Base-by-base conservation (phyloP, 2,797 vertebrate genomes). In the Heteromormyrus szaboi region DNA sequence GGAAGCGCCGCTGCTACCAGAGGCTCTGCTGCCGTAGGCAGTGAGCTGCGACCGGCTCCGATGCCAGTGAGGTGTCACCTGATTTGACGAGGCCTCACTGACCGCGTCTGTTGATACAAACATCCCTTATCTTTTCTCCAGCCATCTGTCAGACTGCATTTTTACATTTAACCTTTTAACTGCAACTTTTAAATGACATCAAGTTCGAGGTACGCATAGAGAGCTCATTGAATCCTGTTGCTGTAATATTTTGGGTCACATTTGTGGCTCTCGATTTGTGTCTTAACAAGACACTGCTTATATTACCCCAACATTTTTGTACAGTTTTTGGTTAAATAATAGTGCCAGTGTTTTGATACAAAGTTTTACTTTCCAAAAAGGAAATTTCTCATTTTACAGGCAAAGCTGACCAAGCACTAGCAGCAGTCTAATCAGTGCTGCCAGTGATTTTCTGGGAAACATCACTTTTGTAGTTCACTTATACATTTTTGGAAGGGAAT, bases 401-500 rank as follows among this genome's bases (percentile, higher is more conserved):
- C n/a, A 56, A 62, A 37, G 25, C 46, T 37, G 33, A 33, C 41
- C 54, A 62, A 25, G 41, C 12, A 6, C 56, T 87, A 2, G 33
- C 37, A 62, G 41, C 9, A 65, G 91, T 91, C 89, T 91, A 90
- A 92, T 93, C 87, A 33, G 84, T 88, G 76, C 89, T 89, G 86
- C 54, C 17, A 83, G 83, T 81, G 88, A 90, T 91, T 89, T 90
- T 91, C 88, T 89, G 76, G 72, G 83, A 1, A 62, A 91, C 44
- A 92, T 29, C 90, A 2, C 53, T 59, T 72, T 85, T 91, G 90
- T 88, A 89, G 91, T 90, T 92, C 84, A 90, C 89, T 94, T 94
- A 92, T 92, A 33, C 94, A 94, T 93, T 94, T 92, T 92, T 90
- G 91, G 68, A 79, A 86, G 91, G 84, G 81, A 86, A 85, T 90